Evolutionary conservation across 2,113 vertebrate species (phyloP), one percentile per base, ranked within the genome.

Genomic region (Prochilodus magdalenae): DNA sequence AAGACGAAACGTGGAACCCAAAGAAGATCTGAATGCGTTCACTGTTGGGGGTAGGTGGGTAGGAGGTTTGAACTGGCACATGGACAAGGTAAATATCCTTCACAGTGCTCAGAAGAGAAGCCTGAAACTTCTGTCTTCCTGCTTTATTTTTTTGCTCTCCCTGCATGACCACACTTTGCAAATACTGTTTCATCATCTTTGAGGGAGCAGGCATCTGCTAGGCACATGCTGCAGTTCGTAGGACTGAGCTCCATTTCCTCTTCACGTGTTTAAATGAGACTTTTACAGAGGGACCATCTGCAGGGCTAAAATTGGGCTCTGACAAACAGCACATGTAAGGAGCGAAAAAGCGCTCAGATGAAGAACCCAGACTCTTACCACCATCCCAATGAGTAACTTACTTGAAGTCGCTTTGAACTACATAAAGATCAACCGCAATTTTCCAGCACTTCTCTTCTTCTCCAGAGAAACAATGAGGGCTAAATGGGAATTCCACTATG

Each of bases 171-270:
- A 85, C 79, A 84, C 86, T 81, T 59, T 85, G 71, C 83, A 84
- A 79, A 75, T 59, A 36, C 67, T 84, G 27, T 82, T 88, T 81
- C 79, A 79, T 86, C 60, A 77, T 83, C 84, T 85, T 77, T 51
- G 79, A 88, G 62, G 81, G 5, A 89, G 81, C 24, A 77, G 33
- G 60, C 91, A 91, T 90, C 86, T 91, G 91, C 51, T 53, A 73
- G 33, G 88, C 91, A 92, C 75, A 89, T 92, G 87, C 72, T 82
- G 53, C 26, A 65, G 67, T 62, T 69, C 57, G 36, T 30, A 59
- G 24, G 20, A 57, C 40, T 63, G 65, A 36, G 60, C 63, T 12
- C 24, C 69, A 63, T 70, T 76, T 40, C 53, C 77, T 59, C 62
- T 75, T 66, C 47, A 67, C 33, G 69, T 79, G 75, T 82, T 79